Conservation (phyloP, 2,113 vertebrate genomes). For the Pampusana beccarii region DNA sequence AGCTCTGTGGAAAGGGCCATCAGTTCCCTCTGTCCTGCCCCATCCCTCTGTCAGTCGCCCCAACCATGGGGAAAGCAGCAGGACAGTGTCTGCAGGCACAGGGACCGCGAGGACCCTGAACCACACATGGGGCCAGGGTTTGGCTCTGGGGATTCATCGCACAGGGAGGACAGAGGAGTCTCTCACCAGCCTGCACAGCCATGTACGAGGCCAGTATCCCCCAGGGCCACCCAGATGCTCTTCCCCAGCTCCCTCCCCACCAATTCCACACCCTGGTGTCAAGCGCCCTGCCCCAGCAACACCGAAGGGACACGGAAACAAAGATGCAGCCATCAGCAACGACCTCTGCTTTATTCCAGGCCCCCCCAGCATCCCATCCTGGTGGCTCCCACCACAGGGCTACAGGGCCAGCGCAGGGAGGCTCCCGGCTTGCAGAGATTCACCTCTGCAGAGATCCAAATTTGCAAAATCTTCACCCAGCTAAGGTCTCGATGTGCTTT, state of each 20-base stretch:
- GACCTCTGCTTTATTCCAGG: constrained; percentile 42
- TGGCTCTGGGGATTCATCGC: not conserved
- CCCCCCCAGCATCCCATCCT: not conserved
- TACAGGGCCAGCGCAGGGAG: not conserved
- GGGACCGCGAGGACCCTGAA: accelerated
- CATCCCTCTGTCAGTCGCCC: not conserved
- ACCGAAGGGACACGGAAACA: not conserved
- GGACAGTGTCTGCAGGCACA: not conserved
- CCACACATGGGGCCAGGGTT: not conserved
- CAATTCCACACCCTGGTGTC: accelerated
- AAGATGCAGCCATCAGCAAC: not conserved
- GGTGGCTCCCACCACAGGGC: not conserved
- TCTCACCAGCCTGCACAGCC: accelerated
- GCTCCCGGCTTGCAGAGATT: not conserved
- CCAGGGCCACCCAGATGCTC: accelerated
- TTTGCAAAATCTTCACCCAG: not conserved
- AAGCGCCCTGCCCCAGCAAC: too few relatives aligned
- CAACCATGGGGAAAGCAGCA: not conserved
- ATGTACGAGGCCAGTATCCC: accelerated
- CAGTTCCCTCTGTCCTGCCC: not conserved
- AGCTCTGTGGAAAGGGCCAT: not conserved
- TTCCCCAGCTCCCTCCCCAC: not conserved
- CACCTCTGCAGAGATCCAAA: not conserved
- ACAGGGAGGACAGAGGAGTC: too few relatives aligned
- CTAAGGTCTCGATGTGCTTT: not conserved